Base-by-base conservation (phyloP, 2,888 invertebrate species). In the Meghimatium bilineatum region DNA sequence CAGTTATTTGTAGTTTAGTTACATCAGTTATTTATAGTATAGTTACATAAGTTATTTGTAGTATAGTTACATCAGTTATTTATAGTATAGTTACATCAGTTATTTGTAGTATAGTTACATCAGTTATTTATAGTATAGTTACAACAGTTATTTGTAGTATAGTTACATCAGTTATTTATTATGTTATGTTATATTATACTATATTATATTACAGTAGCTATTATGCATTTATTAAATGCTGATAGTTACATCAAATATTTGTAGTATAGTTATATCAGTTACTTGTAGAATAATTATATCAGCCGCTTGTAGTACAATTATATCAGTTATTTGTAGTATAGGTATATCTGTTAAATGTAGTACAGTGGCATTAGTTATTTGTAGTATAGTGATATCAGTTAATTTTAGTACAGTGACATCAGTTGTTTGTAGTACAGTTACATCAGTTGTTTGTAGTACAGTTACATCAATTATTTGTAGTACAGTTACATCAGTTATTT, bases 251-350 rank as follows among this genome's bases (percentile, higher is more conserved):
- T 63, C 60, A 63, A n/a, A n/a, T n/a, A n/a, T 6, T 63, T 63
- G 60, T 63, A 63, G 60, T n/a, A n/a, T n/a, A 63, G 60, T n/a
- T 3, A 63, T n/a, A 63, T 63, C 60, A 63, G 60, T 63, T n/a
- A 63, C 5, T n/a, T 63, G 60, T 63, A 63, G 60, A 8, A 63
- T 23, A 63, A n/a, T 63, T 1, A 12, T 5, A 63, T 63, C n/a
- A 63, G 26, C 3, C n/a, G n/a, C 2, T n/a, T 63, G n/a, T 63
- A n/a, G 60, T 5, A n/a, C 3, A 8, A 12, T n/a, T 3, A 63
- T 12, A n/a, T 63, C 60, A 63, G 60, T 63, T n/a, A 63, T 8
- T n/a, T 63, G n/a, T n/a, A 63, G 60, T 5, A 26, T 23, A 63
- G n/a, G 26, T 26, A 63, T n/a, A 63, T 63, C 60, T n/a, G 3